Percentiles rank a stretch among this genome's conserved stretches.
phyloP scores from a whole-genome alignment of 2,797 vertebrate genomes.

The Fistularia tabacaria region DNA sequence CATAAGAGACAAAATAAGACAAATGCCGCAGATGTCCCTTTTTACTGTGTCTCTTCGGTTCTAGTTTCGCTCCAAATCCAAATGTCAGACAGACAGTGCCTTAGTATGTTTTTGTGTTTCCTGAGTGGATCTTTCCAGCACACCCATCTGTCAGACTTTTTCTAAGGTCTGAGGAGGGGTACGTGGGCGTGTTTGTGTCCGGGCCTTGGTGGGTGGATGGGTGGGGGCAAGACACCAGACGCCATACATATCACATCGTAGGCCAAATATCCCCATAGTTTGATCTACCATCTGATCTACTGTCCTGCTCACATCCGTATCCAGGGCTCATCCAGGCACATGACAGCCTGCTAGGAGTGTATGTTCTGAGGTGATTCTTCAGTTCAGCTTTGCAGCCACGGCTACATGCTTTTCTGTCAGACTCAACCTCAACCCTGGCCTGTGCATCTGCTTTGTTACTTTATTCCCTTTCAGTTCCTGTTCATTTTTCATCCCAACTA shows the following conservation, averaged over 20 bases:
- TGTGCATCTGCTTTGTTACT: neutral
- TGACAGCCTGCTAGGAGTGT: neutral
- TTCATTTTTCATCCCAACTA: conserved; percentile 1
- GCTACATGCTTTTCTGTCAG: no score
- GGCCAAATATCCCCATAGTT: conserved; percentile 56
- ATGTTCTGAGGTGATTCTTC: neutral
- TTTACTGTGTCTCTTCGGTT: conserved; percentile 45
- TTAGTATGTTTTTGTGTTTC: conserved; percentile 67
- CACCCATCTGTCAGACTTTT: conserved; percentile 66
- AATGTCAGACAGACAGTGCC: conserved; percentile 58
- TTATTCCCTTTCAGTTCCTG: neutral
- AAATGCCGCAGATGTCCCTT: conserved; percentile 65
- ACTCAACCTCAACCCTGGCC: no score
- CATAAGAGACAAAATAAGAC: conserved; percentile 65
- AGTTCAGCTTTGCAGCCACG: no score
- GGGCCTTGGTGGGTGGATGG: conserved; percentile 32
- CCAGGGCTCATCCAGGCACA: conserved; percentile 19
- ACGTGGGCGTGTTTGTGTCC: conserved; percentile 50
- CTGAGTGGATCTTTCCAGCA: conserved; percentile 58
- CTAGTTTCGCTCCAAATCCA: conserved; percentile 58
- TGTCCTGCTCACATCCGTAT: conserved; percentile 40
- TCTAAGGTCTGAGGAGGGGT: conserved; percentile 39
- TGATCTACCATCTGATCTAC: conserved; percentile 52
- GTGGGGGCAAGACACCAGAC: conserved; percentile 47
- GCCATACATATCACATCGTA: conserved; percentile 48